Percentiles rank a stretch among this genome's conserved stretches.
Evolutionary conservation across 2,888 invertebrate species (phyloP).

Genomic region (Mermis nigrescens): DNA sequence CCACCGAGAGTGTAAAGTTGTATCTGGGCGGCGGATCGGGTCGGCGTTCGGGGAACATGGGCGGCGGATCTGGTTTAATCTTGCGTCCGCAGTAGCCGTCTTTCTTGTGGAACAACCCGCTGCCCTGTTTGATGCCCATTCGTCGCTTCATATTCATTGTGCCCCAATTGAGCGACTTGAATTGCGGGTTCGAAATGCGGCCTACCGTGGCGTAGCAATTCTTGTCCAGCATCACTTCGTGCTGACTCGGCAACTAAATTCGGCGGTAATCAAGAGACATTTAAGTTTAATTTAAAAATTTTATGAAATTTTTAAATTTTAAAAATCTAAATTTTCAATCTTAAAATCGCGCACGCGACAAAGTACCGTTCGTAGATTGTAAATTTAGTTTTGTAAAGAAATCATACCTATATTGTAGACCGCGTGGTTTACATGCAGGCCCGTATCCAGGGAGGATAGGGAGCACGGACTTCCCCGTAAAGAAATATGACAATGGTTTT

Average conservation of each 20-base stretch:
- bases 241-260: slow-evolving; percentile 66
- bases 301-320: too few relatives aligned
- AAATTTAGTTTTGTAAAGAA: too few relatives aligned
- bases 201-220: slow-evolving; percentile 80
- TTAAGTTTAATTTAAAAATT: too few relatives aligned
- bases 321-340: too few relatives aligned
- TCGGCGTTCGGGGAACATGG: slow-evolving; percentile 37
- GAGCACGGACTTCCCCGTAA: too few relatives aligned
- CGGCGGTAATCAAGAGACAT: too few relatives aligned
- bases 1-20: neutral
- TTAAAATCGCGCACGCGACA: too few relatives aligned
- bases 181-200: slow-evolving; percentile 59
- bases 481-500: too few relatives aligned
- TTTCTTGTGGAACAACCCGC: slow-evolving; percentile 64
- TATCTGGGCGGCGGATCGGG: slow-evolving; percentile 1
- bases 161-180: slow-evolving; percentile 39
- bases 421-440: too few relatives aligned
- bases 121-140: slow-evolving; percentile 54
- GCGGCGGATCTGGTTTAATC: slow-evolving; percentile 44
- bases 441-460: too few relatives aligned
- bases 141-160: slow-evolving; percentile 61
- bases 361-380: too few relatives aligned
- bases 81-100: slow-evolving; percentile 67
- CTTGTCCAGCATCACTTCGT: slow-evolving; percentile 52
- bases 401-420: too few relatives aligned